Conservation (phyloP, 2,888 invertebrate species). For the Meghimatium bilineatum region DNA sequence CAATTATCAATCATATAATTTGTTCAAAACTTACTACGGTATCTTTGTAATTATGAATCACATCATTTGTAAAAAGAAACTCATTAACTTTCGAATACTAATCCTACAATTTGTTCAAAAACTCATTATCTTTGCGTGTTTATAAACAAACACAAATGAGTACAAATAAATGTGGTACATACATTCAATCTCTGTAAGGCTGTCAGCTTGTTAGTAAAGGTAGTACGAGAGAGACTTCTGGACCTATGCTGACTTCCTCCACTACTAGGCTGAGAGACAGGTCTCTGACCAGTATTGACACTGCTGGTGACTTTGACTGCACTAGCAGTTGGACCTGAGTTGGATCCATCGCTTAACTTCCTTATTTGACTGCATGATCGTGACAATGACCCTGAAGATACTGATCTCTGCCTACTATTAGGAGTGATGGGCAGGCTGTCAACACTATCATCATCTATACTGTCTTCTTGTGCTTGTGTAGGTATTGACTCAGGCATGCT, state of each 20-base stretch:
- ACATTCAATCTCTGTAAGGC: constrained; percentile 60
- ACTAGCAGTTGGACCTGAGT: constrained; percentile 62
- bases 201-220: constrained; percentile 58
- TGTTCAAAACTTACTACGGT: no score
- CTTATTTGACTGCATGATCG: constrained; percentile 53
- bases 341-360: constrained; percentile 53
- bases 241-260: constrained; percentile 51
- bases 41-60: no score
- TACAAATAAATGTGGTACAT: constrained; percentile 14
- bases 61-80: no score
- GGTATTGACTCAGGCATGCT: constrained; percentile 69
- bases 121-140: no score
- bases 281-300: constrained; percentile 42
- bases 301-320: constrained; percentile 18
- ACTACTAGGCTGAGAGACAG: constrained; percentile 54
- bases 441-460: constrained; percentile 64
- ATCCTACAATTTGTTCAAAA: no score
- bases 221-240: constrained; percentile 59
- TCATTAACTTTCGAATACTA: no score
- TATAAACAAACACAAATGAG: background rate
- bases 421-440: constrained; percentile 52
- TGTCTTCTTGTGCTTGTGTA: constrained; percentile 55
- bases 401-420: constrained; percentile 51
- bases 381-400: constrained; percentile 54
- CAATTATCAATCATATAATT: no score